Evolutionary conservation across 1,140 invertebrate species (phyloP).

Genomic region (Cepaea nemoralis): DNA sequence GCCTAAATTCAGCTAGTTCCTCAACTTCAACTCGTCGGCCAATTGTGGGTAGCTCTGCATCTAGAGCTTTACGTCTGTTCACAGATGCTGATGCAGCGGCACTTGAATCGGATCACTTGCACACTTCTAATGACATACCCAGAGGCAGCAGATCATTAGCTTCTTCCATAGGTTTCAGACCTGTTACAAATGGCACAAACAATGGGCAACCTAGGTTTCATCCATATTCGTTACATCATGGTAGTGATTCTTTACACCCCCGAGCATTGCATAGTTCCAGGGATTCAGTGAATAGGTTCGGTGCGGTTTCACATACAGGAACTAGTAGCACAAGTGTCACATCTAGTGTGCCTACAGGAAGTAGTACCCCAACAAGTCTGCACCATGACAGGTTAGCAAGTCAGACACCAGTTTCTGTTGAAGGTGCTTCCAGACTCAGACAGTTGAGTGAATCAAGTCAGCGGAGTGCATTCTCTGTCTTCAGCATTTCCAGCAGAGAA

Average conservation of each 20-base stretch:
- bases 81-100: neutral
- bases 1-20: neutral
- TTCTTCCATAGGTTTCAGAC: neutral
- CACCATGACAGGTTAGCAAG: neutral
- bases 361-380: neutral
- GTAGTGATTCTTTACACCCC: neutral
- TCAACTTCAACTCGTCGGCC: neutral
- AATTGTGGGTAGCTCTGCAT: neutral
- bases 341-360: neutral
- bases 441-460: neutral
- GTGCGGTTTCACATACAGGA: neutral
- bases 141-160: neutral
- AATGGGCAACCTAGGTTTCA: neutral
- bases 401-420: neutral
- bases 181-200: neutral
- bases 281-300: neutral
- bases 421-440: neutral
- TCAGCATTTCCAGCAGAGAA: neutral
- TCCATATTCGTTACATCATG: constrained; percentile 10
- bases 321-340: neutral
- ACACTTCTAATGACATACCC: neutral
- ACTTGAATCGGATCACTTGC: neutral
- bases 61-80: neutral
- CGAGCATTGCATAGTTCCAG: neutral
- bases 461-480: constrained; percentile 15